Conservation (phyloP, 2,797 vertebrate species). For the Hybognathus amarus region DNA sequence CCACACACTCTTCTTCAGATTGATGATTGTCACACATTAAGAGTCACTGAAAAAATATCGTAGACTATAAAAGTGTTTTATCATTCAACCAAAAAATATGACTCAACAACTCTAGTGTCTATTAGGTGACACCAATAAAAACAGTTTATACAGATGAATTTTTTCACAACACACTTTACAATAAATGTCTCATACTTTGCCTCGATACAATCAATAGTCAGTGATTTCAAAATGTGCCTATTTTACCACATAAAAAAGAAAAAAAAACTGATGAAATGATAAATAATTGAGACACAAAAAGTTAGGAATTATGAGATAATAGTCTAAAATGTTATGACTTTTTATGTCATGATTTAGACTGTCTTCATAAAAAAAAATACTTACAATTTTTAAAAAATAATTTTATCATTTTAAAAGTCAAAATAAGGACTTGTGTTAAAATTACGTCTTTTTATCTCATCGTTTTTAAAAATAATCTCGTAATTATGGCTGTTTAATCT, state of each 20-base stretch:
- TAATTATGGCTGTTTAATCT: neutral
- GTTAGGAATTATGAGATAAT: neutral
- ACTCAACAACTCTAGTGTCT: neutral
- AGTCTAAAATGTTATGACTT: neutral
- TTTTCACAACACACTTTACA: neutral
- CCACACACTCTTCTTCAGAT: neutral
- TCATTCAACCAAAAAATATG: neutral
- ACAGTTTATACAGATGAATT: neutral
- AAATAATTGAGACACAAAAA: neutral
- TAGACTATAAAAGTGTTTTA: neutral
- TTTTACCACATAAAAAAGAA: neutral
- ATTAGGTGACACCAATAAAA: neutral
- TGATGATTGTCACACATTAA: neutral
- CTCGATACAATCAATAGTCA: neutral
- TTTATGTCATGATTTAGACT: neutral
- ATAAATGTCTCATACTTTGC: neutral
- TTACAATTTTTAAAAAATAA: neutral
- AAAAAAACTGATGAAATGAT: too few species aligned
- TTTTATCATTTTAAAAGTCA: neutral
- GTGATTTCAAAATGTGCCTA: neutral
- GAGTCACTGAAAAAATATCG: neutral
- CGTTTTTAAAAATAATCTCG: neutral
- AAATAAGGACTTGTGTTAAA: neutral
- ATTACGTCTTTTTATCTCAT: neutral
- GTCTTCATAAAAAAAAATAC: too few species aligned